Conservation (phyloP, 2,888 invertebrate species). For the Epinotia demarniana region DNA sequence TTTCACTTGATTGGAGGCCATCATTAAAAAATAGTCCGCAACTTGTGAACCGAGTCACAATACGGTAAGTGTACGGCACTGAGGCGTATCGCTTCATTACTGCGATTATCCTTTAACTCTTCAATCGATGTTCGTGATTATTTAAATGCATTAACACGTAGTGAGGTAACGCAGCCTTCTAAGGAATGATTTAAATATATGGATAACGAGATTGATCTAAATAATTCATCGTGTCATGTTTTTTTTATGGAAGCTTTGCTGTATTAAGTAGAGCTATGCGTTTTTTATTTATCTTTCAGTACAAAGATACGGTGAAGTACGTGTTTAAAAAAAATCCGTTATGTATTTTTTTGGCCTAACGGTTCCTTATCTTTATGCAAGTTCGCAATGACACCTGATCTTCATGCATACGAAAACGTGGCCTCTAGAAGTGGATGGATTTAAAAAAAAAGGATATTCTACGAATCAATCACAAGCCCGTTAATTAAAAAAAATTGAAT, state of each 20-base stretch:
- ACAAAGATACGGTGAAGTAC: neutral
- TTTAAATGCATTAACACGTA: conserved; percentile 34
- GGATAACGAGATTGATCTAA: conserved; percentile 18
- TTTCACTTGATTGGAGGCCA: too few relatives aligned
- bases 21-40: neutral
- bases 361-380: too few relatives aligned
- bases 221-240: conserved; percentile 4
- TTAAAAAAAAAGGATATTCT: too few relatives aligned
- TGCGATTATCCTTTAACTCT: conserved; percentile 34
- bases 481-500: too few relatives aligned
- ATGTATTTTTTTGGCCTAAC: too few relatives aligned
- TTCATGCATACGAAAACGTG: too few relatives aligned
- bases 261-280: neutral
- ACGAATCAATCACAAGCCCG: too few relatives aligned
- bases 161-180: conserved; percentile 43
- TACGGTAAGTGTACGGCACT: conserved; percentile 22
- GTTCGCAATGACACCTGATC: too few relatives aligned
- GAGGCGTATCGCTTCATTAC: conserved; percentile 30
- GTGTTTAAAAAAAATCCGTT: too few relatives aligned
- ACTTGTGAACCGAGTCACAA: neutral
- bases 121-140: conserved; percentile 31
- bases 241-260: neutral
- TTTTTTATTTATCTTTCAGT: neutral
- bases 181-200: conserved; percentile 20
- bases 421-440: too few relatives aligned